Percentiles rank a stretch among this genome's conserved stretches.
These are phyloP conservation scores for Urophycis tenuis DNA, from an alignment of 2,797 vertebrate species.

Conservation along the genomic window DNA sequence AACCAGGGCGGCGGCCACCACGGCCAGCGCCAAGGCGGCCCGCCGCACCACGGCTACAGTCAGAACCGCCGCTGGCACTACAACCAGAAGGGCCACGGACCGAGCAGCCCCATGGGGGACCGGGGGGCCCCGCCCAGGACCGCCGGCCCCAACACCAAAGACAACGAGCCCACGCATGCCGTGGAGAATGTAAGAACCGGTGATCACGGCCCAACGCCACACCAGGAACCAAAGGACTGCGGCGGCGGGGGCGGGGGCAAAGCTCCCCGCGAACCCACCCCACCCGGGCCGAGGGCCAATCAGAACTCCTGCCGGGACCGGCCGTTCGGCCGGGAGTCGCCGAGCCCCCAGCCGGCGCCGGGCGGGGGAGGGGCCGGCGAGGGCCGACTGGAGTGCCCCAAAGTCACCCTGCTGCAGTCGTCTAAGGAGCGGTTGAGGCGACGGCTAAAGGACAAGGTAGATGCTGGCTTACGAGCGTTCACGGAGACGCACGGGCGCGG, in stretches of 20 bases:
- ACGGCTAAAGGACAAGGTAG: conserved; percentile 94
- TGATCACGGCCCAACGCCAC: conserved; percentile 65
- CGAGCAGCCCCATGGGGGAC: conserved; percentile 38
- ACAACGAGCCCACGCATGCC: background rate
- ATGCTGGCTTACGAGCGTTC: no score
- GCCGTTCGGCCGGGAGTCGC: conserved; percentile 37
- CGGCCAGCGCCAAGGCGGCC: conserved; percentile 74
- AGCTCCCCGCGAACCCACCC: conserved; percentile 42
- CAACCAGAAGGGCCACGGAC: conserved; percentile 74
- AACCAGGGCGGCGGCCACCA: conserved; percentile 73
- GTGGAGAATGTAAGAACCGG: conserved; percentile 72
- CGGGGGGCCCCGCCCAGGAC: conserved; percentile 64
- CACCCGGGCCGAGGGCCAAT: conserved; percentile 29
- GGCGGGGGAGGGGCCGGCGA: conserved; percentile 32
- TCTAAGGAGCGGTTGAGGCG: conserved; percentile 92
- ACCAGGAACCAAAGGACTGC: conserved; percentile 38
- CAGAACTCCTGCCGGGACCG: conserved; percentile 24
- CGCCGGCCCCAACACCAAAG: conserved; percentile 55
- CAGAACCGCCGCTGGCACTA: conserved; percentile 95
- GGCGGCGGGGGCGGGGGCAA: conserved; percentile 18
- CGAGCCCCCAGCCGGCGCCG: conserved; percentile 21
- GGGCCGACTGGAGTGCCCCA: conserved; percentile 69
- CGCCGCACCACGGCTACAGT: conserved; percentile 85
- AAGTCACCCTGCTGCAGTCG: conserved; percentile 87
- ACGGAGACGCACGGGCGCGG: no score